phyloP scores from a whole-genome alignment of 2,113 vertebrate species.

The Ophthalmolycus amberensis region DNA sequence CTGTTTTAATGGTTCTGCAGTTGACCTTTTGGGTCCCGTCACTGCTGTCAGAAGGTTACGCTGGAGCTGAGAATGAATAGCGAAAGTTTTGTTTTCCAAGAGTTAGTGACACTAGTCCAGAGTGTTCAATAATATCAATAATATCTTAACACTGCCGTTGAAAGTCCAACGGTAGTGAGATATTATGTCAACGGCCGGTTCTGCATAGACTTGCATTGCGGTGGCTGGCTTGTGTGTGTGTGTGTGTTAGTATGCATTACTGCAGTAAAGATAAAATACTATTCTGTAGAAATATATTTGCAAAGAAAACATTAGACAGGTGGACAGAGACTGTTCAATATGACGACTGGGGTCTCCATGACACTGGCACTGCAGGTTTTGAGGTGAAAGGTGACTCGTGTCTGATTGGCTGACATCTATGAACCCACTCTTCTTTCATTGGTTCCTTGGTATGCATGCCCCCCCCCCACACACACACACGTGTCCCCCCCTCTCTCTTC shows the following conservation, averaged over 20 bases:
- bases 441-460: not conserved
- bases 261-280: not conserved
- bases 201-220: not conserved
- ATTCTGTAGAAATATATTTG: too few relatives aligned
- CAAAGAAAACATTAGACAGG: not conserved
- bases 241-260: not conserved
- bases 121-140: not conserved
- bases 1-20: not conserved
- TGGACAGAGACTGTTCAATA: too few relatives aligned
- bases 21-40: not conserved
- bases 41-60: too few relatives aligned
- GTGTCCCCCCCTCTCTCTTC: too few relatives aligned
- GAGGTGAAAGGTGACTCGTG: constrained; percentile 65
- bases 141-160: too few relatives aligned
- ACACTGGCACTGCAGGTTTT: constrained; percentile 32
- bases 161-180: not conserved
- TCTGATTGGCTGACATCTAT: constrained; percentile 53
- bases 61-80: not conserved
- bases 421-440: constrained; percentile 27
- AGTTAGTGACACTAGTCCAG: too few relatives aligned
- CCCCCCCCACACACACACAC: too few relatives aligned
- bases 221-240: not conserved
- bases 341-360: not conserved
- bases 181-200: not conserved
- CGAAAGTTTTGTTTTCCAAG: not conserved